These are phyloP conservation scores for Mesitornis unicolor DNA, from an alignment of 2,113 vertebrate species.

Conservation along the genomic window DNA sequence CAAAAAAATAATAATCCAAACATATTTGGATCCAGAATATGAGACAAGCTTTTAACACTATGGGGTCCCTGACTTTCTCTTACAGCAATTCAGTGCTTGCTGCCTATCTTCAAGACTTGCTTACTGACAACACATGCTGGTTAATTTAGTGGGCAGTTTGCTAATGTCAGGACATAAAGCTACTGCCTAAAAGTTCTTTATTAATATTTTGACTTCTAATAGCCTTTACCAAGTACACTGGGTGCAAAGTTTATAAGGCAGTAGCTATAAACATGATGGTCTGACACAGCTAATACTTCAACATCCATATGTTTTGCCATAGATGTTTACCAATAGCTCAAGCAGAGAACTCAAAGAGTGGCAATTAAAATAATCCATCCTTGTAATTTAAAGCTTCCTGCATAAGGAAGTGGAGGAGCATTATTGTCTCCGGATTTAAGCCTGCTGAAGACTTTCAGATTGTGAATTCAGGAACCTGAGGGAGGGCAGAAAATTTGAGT, in stretches of 20 bases:
- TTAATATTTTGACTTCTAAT: background rate
- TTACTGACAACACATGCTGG: background rate
- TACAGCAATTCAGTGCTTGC: background rate
- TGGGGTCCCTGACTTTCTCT: background rate
- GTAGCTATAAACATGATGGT: background rate
- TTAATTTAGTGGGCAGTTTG: background rate
- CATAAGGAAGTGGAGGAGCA: constrained; percentile 54
- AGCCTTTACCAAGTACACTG: background rate
- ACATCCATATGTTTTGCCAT: background rate
- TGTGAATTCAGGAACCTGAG: constrained; percentile 45
- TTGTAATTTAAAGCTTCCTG: constrained; percentile 78
- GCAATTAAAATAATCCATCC: constrained; percentile 72
- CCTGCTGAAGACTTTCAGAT: constrained; percentile 39
- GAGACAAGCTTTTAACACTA: background rate
- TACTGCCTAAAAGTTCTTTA: background rate
- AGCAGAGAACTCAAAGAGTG: constrained; percentile 56
- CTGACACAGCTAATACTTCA: background rate
- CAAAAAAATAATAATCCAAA: background rate
- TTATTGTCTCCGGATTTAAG: constrained; percentile 51
- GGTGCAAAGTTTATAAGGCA: background rate
- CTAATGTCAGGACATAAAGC: background rate
- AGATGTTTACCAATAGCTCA: constrained; percentile 57
- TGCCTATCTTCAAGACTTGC: background rate
- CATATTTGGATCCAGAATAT: background rate
- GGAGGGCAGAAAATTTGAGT: constrained; percentile 39